A percentile compares a stretch with the other conserved stretches of the same genome.
These are phyloP conservation scores for Chunga burmeisteri DNA, from an alignment of 2,113 vertebrate species.

Conservation along the genomic window DNA sequence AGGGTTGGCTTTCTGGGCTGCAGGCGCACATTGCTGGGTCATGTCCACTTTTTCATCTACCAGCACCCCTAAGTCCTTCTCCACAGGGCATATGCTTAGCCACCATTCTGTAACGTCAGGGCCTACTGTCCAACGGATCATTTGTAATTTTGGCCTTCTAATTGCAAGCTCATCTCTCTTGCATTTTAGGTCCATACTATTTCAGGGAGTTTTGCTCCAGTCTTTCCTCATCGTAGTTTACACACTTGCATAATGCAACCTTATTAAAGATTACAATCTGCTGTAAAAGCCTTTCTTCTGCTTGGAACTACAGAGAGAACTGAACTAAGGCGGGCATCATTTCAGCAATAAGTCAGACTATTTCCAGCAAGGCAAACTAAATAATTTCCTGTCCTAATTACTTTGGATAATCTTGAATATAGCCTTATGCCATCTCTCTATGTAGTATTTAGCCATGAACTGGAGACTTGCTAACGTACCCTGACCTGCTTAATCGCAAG, in stretches of 20 bases:
- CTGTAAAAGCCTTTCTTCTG: slow-evolving; percentile 44
- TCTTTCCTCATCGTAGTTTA: background rate
- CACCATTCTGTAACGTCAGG: background rate
- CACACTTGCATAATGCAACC: slow-evolving; percentile 29
- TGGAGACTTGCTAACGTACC: background rate
- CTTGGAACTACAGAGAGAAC: slow-evolving; percentile 29
- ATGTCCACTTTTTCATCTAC: too few species aligned
- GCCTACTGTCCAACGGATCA: background rate
- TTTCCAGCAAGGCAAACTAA: slow-evolving; percentile 47
- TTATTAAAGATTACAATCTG: slow-evolving; percentile 44
- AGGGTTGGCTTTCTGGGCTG: too few species aligned
- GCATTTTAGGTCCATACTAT: background rate
- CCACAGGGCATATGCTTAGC: background rate
- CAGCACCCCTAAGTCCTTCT: too few species aligned
- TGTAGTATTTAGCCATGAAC: slow-evolving; percentile 29
- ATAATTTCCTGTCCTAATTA: slow-evolving; percentile 59
- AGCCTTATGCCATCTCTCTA: slow-evolving; percentile 17
- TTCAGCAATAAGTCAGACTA: slow-evolving; percentile 45
- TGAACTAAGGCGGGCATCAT: slow-evolving; percentile 4
- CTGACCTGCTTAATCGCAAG: slow-evolving; percentile 53
- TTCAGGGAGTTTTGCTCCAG: background rate
- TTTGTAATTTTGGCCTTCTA: background rate
- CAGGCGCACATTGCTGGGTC: too few species aligned
- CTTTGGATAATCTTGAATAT: slow-evolving; percentile 53
- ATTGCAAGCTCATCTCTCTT: background rate